A percentile compares a stretch with the other conserved stretches of the same genome.
Conservation (phyloP, 2,888 invertebrate species). For the Alloplasta piceator region DNA sequence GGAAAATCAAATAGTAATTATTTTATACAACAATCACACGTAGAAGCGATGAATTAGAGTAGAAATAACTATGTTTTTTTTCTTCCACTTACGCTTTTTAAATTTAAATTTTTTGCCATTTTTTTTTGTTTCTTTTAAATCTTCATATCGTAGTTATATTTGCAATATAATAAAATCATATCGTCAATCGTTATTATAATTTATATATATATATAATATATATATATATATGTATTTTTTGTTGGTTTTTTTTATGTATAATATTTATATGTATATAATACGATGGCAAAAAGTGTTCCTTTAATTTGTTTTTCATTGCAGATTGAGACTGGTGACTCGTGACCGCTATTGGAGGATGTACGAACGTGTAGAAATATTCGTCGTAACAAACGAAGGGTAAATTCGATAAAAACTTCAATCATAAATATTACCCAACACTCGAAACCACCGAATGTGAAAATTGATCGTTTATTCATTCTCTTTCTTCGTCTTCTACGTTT, state of each 20-base stretch:
- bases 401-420: constrained; percentile 79
- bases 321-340: constrained; percentile 74
- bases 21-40: constrained; percentile 83
- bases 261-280: constrained; percentile 73
- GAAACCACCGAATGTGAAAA: constrained; percentile 20
- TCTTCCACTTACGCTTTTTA: constrained; percentile 35
- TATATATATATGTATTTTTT: no score
- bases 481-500: constrained; percentile 61
- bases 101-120: constrained; percentile 72
- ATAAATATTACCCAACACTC: constrained; percentile 50
- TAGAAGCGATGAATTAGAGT: constrained; percentile 83
- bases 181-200: constrained; percentile 69
- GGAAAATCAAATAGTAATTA: constrained; percentile 74
- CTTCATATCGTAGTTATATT: constrained; percentile 74
- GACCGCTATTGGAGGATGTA: constrained; percentile 80
- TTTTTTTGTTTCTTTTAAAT: constrained; percentile 63
- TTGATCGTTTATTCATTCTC: constrained; percentile 52
- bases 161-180: constrained; percentile 80
- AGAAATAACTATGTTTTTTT: constrained; percentile 80
- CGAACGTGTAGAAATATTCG: constrained; percentile 83
- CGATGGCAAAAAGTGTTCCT: constrained; percentile 79
- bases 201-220: no score
- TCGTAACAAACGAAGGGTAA: constrained; percentile 79
- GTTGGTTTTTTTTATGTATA: constrained; percentile 53
- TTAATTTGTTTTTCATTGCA: constrained; percentile 68